Evolutionary conservation across 92 coral and sea anemone genomes (phyloP), one percentile per base, ranked within the genome.

Genomic region (Epizoanthus ramosus): DNA sequence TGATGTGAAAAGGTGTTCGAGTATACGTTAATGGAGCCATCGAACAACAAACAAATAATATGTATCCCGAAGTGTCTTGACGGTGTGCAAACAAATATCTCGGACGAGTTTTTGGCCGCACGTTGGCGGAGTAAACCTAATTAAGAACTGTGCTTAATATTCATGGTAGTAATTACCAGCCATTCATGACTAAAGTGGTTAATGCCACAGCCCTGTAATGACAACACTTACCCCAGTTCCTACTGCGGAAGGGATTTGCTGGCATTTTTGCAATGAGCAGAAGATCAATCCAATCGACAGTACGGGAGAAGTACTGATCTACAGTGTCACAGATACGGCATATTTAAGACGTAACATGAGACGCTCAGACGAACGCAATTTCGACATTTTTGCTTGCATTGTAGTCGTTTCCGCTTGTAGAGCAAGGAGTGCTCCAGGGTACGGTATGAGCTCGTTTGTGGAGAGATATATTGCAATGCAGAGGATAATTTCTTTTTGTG

Each of bases 141-240:
- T 88, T 93, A 93, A 87, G 90, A 81, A 79, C 76, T 84, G 66
- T 80, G 80, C 86, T 81, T 90, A 85, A 88, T 88, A 85, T 93
- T 88, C 92, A 91, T 74, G 90, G 77, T 63, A 52, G 71, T 85
- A 91, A 91, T 93, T 91, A 89, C 86, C 81, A 83, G 87, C 93
- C 60, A 91, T 91, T 91, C 91, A 86, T 35, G 24, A 63, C 74
- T 89, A 89, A 91, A 92, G 95, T 90, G 96, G 86, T 76, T 92
- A 87, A 92, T 85, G 64, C 87, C 85, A 56, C 35, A 71, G 85
- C 37, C 76, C 79, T 72, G 73, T 73, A 57, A 68, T 85, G 71
- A 84, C 88, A 85, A 79, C 37, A 77, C 82, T 77, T 77, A 77
- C 82, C 82, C 82, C 82, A 77, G 50, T 52, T 68, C 71, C 63